Evolutionary conservation across 2,888 invertebrate species (phyloP), one percentile per base, ranked within the genome.

Genomic region (Mesopsocus fuscifrons): DNA sequence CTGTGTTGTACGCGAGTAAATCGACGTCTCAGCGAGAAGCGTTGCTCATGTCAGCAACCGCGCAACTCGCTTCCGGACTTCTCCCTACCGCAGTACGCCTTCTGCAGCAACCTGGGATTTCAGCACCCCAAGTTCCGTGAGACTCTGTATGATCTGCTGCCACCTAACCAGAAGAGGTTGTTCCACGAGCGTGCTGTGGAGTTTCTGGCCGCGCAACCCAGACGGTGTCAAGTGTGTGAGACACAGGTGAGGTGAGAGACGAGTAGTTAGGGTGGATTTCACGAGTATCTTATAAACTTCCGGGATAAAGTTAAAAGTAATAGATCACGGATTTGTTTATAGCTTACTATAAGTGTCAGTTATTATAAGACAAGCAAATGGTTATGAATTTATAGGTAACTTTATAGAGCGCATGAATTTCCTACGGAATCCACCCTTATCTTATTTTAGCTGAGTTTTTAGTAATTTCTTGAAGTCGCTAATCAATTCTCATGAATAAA

Each of bases 21-120:
- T 20, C 15, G n/a, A 3, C 20, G n/a, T 3, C 6, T 13, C 6
- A 38, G 6, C 3, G 38, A 38, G n/a, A 23, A 9, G 22, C 45
- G n/a, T 11, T 9, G 33, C 41, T 32, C 15, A 3, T 45, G 41
- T 33, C 22, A 21, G 20, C 20, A 22, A 6, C 18, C 31, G n/a
- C 3, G 9, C 13, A 41, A 41, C 13, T 23, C 18, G 22, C 31
- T 16, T 2, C 16, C 32, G 3, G 43, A 38, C 13, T 42, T 26
- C 3, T 23, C 60, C 47, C 53, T 69, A 34, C 68, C 71, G 0
- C 62, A 61, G 50, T 69, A 71, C 50, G 68, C 71, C 5, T 67
- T 65, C 54, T 74, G 74, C 52, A 68, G 66, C 53, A 55, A 69
- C 8, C 59, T 73, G 53, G 66, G 64, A 52, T 74, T 74, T 51